Evolutionary conservation across 2,113 vertebrate genomes (phyloP).

Genomic region (Trichechus manatus): DNA sequence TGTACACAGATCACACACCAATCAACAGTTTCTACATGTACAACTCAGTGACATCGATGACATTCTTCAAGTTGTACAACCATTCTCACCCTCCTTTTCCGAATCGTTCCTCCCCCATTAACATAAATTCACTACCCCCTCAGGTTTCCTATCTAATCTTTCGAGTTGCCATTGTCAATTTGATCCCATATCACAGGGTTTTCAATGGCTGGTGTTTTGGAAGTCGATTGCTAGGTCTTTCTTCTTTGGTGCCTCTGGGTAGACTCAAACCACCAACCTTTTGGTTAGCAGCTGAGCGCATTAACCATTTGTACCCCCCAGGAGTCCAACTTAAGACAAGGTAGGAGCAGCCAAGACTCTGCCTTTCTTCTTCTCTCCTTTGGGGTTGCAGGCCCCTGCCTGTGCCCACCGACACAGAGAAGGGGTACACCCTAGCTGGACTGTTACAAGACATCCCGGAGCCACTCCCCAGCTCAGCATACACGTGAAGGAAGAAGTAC

Average conservation of each 20-base stretch:
- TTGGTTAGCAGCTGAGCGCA: neutral
- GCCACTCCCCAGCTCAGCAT: neutral
- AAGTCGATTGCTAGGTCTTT: neutral
- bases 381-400: neutral
- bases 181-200: neutral
- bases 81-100: no score
- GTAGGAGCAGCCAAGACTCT: no score
- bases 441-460: rapidly evolving
- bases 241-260: neutral
- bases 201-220: neutral
- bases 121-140: no score
- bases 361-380: neutral
- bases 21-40: no score
- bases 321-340: no score
- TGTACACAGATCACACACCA: no score
- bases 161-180: no score
- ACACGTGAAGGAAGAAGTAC: constrained; percentile 43
- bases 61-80: no score
- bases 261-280: neutral
- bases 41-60: no score
- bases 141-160: no score
- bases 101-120: no score
- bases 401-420: neutral
- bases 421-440: rapidly evolving
- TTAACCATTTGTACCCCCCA: neutral